Base-by-base conservation (phyloP, 2,113 vertebrate genomes). In the Telmatochromis sp. region DNA sequence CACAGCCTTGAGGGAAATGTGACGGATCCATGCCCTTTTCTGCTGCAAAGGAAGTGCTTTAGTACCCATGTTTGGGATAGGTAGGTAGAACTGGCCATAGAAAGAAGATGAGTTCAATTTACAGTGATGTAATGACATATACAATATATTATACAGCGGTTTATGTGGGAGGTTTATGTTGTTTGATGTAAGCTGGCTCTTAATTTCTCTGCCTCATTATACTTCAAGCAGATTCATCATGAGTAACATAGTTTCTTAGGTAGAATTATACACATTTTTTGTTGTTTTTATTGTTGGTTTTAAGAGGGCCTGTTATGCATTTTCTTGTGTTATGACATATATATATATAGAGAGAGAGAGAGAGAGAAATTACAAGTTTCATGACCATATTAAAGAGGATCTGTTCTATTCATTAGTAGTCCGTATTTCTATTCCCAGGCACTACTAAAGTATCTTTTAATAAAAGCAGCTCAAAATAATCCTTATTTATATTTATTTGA, bases 71-170 rank as follows among this genome's bases (percentile, higher is more conserved):
- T 91, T 75, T 37, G 90, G 92, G 91, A 82, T 84, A 79, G 84
- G 83, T 90, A 87, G 88, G 79, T 91, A 78, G 45, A 78, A 78
- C 73, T 88, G 54, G 86, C 91, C 89, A 91, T 93, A 93, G 93
- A 95, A 95, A 96, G 85, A 88, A 79, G 79, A 94, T 93, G 94
- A 92, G 88, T 82, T 90, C 85, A 95, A 95, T 95, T 93, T 96
- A 96, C 95, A 95, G 70, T 86, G 88, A 45, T 35, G 81, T 58
- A 53, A 94, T 94, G 93, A 93, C 45, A 94, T 95, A 90, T 93
- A 95, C 94, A 94, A 57, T 57, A 37, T 94, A 92, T 90, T 81
- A 87, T 88, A 94, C 91, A 95, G 21, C 12, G 60, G 79, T 83
- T 91, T 55, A 51, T 75, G 80, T 87, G 84, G 53, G 85, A 90